Conservation (phyloP, 2,113 vertebrate species). For the Cebidichthys violaceus region DNA sequence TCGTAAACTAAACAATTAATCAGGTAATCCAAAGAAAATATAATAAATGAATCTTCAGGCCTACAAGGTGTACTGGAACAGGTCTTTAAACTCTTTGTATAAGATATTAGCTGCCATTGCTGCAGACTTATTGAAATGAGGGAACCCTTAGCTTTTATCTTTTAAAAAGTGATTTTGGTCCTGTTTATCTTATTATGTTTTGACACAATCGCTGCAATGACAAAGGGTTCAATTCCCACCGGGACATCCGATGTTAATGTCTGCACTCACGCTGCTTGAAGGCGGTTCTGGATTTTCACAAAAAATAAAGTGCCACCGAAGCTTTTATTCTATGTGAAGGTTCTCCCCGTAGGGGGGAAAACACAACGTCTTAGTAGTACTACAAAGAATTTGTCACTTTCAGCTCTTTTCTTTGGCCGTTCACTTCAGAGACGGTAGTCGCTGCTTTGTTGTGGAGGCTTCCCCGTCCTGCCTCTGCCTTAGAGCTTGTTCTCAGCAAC, state of each 20-base stretch:
- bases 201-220: not conserved
- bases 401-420: not conserved
- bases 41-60: no score
- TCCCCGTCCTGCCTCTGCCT: constrained; percentile 17
- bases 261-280: not conserved
- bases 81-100: not conserved
- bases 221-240: not conserved
- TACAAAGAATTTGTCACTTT: constrained; percentile 8
- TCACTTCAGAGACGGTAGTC: not conserved
- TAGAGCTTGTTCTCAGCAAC: constrained; percentile 20
- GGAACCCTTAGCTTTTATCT: not conserved
- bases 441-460: constrained; percentile 10
- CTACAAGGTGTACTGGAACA: no score
- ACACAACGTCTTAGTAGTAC: not conserved
- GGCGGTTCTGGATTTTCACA: not conserved
- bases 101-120: not conserved
- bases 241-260: not conserved
- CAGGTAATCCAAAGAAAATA: not conserved
- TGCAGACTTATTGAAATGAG: not conserved
- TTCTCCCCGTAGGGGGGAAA: not conserved
- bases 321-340: not conserved
- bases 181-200: not conserved
- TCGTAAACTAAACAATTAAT: not conserved
- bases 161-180: not conserved
- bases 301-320: not conserved